These are phyloP conservation scores for Mustela erminea DNA, from an alignment of 2,797 vertebrate species.

Conservation along the genomic window DNA sequence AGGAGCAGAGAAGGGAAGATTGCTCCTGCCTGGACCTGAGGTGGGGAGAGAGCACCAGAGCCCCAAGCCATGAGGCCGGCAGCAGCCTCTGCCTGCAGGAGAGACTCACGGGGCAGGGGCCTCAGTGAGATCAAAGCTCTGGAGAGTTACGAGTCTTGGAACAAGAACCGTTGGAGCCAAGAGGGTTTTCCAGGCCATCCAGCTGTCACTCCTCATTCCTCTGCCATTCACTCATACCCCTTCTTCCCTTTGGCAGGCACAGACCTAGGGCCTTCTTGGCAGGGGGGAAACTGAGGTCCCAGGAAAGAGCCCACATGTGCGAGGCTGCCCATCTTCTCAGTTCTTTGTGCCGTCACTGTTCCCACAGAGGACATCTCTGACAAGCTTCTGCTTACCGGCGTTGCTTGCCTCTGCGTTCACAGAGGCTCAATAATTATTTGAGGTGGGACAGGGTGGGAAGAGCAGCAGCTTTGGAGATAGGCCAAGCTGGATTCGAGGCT, in stretches of 20 bases:
- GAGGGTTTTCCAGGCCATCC: background rate
- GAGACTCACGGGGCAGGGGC: background rate
- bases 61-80: background rate
- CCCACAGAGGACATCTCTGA: background rate
- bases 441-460: background rate
- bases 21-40: constrained; percentile 44
- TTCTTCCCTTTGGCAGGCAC: background rate
- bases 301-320: background rate
- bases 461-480: background rate
- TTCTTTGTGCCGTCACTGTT: background rate
- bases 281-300: background rate
- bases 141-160: background rate
- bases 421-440: background rate
- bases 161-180: background rate
- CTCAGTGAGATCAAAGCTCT: background rate
- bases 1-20: background rate
- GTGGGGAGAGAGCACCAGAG: background rate
- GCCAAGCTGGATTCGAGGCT: background rate
- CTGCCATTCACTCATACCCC: accelerated
- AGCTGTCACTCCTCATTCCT: background rate
- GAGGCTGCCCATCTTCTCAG: background rate
- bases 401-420: background rate
- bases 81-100: background rate
- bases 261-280: background rate
- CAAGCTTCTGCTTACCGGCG: background rate